These are phyloP conservation scores for Microplitis deprimator DNA, from an alignment of 2,888 invertebrate species.

Conservation along the genomic window DNA sequence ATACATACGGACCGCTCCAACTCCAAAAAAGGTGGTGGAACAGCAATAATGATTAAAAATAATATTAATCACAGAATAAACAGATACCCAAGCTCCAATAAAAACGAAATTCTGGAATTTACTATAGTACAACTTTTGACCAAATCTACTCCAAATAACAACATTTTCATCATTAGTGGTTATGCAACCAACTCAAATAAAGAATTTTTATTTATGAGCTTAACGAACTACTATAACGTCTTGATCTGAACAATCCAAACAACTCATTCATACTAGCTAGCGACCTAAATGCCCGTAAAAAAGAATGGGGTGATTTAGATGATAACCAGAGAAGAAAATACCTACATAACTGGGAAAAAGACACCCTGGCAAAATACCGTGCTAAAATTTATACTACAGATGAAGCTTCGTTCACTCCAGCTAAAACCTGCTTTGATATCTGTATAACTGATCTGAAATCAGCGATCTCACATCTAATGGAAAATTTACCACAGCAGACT, in stretches of 20 bases:
- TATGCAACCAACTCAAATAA: neutral
- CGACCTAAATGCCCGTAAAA: slow-evolving; percentile 25
- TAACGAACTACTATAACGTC: neutral
- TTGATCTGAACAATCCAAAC: slow-evolving; percentile 2
- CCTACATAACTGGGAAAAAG: neutral
- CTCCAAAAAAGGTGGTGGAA: slow-evolving; percentile 29
- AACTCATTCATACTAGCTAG: slow-evolving; percentile 30
- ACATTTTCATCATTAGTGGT: slow-evolving; percentile 21
- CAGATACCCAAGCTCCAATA: neutral
- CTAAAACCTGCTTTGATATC: neutral
- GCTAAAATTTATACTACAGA: neutral
- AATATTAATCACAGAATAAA: neutral
- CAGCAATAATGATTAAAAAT: slow-evolving; percentile 26
- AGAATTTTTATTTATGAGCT: slow-evolving; percentile 5
- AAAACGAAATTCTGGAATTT: slow-evolving; percentile 28
- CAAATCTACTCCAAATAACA: neutral
- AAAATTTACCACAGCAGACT: neutral
- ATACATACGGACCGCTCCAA: neutral
- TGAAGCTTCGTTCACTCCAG: slow-evolving; percentile 2
- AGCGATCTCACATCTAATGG: neutral
- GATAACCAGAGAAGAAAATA: slow-evolving; percentile 28
- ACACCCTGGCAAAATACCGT: neutral
- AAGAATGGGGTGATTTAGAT: neutral
- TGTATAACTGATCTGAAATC: neutral
- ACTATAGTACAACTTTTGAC: slow-evolving; percentile 17